Evolutionary conservation across 2,797 vertebrate species (phyloP).

Genomic region (Coregonus sp.): DNA sequence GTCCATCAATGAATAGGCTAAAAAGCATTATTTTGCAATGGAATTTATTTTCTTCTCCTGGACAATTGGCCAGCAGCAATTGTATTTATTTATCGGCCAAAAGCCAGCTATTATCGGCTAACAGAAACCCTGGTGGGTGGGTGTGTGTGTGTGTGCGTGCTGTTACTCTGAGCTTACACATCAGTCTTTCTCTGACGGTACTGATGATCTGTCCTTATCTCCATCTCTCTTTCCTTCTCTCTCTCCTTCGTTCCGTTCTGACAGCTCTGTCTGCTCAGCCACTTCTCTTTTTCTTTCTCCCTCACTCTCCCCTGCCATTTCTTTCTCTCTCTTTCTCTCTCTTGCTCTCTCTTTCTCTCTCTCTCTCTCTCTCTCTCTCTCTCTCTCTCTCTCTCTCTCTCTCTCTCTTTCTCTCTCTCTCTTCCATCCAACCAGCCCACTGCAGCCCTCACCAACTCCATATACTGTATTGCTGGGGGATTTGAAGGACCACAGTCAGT

Average conservation of each 20-base stretch:
- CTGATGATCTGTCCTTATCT: background rate
- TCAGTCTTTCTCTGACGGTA: background rate
- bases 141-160: background rate
- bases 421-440: background rate
- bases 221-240: background rate
- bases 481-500: no score
- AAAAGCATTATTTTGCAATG: no score
- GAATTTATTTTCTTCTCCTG: no score
- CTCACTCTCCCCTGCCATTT: background rate
- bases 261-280: background rate
- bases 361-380: background rate
- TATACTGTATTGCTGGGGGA: background rate
- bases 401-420: background rate
- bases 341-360: background rate
- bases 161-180: background rate
- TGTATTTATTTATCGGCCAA: no score
- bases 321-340: background rate
- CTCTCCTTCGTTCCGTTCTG: background rate
- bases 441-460: background rate
- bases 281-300: background rate
- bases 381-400: background rate
- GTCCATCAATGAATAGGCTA: no score
- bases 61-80: no score
- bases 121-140: background rate
- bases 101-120: no score